Evolutionary conservation across 1,140 invertebrate genomes (phyloP), one percentile per base, ranked within the genome.

Genomic region (Pseudomyrmex flavicornis): DNA sequence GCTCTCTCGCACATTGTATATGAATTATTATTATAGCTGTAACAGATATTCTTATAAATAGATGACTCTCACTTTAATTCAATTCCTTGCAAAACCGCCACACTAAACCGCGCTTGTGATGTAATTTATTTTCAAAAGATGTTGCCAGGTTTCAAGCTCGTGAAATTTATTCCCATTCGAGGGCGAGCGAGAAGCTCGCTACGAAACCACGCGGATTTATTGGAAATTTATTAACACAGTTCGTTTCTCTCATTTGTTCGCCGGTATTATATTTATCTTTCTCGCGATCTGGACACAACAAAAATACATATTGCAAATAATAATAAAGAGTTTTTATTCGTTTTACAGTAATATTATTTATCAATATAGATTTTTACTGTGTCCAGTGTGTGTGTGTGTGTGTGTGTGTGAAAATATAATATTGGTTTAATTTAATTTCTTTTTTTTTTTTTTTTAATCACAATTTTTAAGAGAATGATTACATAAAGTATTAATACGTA

Each of bases 1-100:
- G 77, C 26, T 50, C 61, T 83, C 17, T 35, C 35, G 35, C 35
- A 58, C 70, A 84, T 84, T 79, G 82, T 80, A 79, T 80, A 79
- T 79, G 75, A 84, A 84, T 84, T 84, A 84, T 68, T 80, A 84
- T 84, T 65, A 80, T 77, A 61, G 75, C 63, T 68, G 75, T 66
- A 84, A 84, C 74, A 79, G 74, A 80, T 61, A 52, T 82, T 82
- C 79, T 82, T 82, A 35, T 35, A 82, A 82, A 82, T 72, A 72
- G 54, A 80, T 80, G 68, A 44, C 44, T 72, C 66, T 12, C 5
- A 35, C 76, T 79, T 59, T 80, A 80, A 80, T 62, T 63, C 79
- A 82, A 75, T 82, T 75, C 48, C 72, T 35, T 50, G 50, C 22
- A 70, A 79, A 72, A 72, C 66, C 76, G 48, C 76, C 54, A 59